Evolutionary conservation across 2,113 vertebrate genomes (phyloP), one percentile per base, ranked within the genome.

Genomic region (Oncorhynchus keta): DNA sequence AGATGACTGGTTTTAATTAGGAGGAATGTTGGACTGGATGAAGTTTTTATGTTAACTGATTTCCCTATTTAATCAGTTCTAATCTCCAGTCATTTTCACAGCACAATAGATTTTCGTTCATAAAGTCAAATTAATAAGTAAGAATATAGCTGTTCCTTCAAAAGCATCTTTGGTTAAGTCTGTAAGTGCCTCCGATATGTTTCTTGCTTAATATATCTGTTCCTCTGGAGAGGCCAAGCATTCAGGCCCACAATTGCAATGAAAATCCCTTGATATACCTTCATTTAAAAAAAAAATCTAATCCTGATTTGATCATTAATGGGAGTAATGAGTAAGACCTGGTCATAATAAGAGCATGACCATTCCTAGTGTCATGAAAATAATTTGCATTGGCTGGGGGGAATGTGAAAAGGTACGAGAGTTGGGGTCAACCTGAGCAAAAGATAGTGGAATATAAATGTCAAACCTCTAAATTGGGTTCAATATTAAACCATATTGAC

Each of bases 1-100:
- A 96, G 95, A 95, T 94, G 96, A 95, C 91, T 95, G 96, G 94
- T 95, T 97, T 97, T 98, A 98, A 98, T 98, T 97, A 98, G 94
- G 88, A 92, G 93, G 91, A 94, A 92, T 90, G 89, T 87, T 94
- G 94, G 93, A 92, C 92, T 49, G 93, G 91, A 94, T 93, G 93
- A 77, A 93, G 94, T 94, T 96, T 96, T 96, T 96, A 95, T 95
- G 94, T 95, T 96, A 96, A 97, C 95, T 93, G 94, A 94, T 86
- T 93, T 92, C 92, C 87, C 94, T 92, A 92, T 90, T 96, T 96
- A 96, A 98, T 97, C 95, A 96, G 89, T 79, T 84, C 85, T 91
- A 90, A 92, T 92, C 86, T 92, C 83, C 83, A 86, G 81, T 87
- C 86, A 90, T 88, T 92, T 89, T 89, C 79, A 73, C 84, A 80